These are phyloP conservation scores for Athalia rosae DNA, from an alignment of 2,888 invertebrate genomes.

Conservation along the genomic window DNA sequence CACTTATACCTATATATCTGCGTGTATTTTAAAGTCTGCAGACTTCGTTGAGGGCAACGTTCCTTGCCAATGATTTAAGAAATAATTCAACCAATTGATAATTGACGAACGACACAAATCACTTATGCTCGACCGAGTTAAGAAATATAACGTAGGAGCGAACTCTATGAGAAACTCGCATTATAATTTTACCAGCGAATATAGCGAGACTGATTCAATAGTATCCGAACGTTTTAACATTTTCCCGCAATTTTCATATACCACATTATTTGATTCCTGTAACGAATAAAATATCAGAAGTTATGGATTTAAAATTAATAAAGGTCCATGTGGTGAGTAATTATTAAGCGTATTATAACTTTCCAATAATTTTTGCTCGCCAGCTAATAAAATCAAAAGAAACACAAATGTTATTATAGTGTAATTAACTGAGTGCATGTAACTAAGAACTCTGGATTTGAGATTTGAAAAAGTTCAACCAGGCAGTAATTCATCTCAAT, in stretches of 20 bases:
- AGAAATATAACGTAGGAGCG: slow-evolving; percentile 18
- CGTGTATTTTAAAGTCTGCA: not conserved
- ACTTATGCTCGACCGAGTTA: slow-evolving; percentile 5
- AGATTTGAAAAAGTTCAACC: too few relatives aligned
- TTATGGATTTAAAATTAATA: slow-evolving; percentile 51
- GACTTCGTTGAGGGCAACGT: not conserved
- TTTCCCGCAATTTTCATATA: not conserved
- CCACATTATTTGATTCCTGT: not conserved
- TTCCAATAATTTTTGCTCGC: not conserved
- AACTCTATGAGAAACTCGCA: not conserved
- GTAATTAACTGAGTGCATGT: too few relatives aligned
- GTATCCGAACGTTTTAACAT: not conserved
- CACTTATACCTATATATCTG: too few relatives aligned
- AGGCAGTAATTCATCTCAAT: too few relatives aligned
- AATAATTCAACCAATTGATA: slow-evolving; percentile 32
- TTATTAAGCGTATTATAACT: not conserved
- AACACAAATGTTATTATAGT: not conserved
- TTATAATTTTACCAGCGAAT: slow-evolving; percentile 1
- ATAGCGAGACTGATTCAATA: not conserved
- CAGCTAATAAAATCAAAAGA: not conserved
- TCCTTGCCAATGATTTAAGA: slow-evolving; percentile 24
- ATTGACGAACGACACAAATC: slow-evolving; percentile 21
- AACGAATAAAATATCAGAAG: not conserved
- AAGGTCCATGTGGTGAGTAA: slow-evolving; percentile 51
- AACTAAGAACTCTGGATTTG: too few relatives aligned